Conservation (phyloP, 1,140 invertebrate species). For the Leptestheria dahalacensis region DNA sequence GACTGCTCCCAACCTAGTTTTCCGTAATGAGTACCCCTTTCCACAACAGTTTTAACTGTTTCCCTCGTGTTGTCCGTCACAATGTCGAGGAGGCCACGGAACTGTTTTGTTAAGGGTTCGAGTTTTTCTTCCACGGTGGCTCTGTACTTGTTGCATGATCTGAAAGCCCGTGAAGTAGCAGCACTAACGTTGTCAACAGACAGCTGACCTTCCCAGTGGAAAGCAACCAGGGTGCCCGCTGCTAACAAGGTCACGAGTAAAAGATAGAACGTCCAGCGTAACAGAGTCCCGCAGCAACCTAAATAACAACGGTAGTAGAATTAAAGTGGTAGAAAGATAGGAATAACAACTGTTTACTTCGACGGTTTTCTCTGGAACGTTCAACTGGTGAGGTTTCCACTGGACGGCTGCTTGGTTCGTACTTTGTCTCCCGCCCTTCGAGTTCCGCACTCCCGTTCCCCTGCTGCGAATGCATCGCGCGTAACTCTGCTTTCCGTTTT, state of each 20-base stretch:
- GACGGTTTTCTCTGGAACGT: neutral
- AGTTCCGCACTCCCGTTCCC: neutral
- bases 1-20: neutral
- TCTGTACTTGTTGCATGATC: neutral
- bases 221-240: neutral
- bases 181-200: neutral
- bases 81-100: neutral
- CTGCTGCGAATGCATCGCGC: neutral
- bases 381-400: neutral
- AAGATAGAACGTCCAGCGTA: neutral
- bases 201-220: neutral
- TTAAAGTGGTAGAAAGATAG: neutral
- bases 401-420: neutral
- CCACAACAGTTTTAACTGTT: neutral
- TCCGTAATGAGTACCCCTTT: neutral
- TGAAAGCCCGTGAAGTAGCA: neutral
- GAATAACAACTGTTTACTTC: neutral
- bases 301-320: neutral
- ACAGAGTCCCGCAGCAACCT: neutral
- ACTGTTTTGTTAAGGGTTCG: neutral
- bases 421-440: neutral
- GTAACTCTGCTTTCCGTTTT: slow-evolving; percentile 8
- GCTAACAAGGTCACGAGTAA: neutral
- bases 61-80: neutral
- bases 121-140: neutral